Conservation (phyloP, 2,113 vertebrate species). For the Chionomys nivalis region DNA sequence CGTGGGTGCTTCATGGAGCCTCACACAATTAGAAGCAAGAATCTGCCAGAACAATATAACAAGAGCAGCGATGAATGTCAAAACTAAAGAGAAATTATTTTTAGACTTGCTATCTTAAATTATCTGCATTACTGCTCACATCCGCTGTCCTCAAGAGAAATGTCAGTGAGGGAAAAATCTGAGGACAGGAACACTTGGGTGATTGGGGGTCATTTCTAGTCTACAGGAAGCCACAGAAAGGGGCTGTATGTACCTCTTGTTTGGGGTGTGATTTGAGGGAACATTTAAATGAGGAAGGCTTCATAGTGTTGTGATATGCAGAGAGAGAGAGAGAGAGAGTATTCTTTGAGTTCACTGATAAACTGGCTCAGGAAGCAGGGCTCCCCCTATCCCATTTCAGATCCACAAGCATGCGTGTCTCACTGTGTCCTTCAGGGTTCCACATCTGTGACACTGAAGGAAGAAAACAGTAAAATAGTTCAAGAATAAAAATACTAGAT, state of each 20-base stretch:
- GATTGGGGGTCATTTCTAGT: not conserved
- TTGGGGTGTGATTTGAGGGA: not conserved
- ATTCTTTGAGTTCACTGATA: not conserved
- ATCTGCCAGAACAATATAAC: conserved; percentile 2
- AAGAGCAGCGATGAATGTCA: conserved; percentile 30
- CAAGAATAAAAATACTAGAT: not conserved
- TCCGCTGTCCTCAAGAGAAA: conserved; percentile 46
- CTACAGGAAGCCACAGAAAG: not conserved
- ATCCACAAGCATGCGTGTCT: not conserved
- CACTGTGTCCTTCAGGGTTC: not conserved
- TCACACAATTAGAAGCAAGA: not conserved
- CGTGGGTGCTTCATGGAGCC: not conserved
- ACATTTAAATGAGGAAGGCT: not conserved
- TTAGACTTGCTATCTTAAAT: conserved; percentile 52
- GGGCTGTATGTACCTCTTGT: not conserved
- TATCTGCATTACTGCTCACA: conserved; percentile 10
- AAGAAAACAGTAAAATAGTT: not conserved
- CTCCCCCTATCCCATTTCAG: not conserved
- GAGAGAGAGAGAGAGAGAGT: too few relatives aligned
- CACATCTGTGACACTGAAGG: not conserved
- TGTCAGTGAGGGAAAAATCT: conserved; percentile 11
- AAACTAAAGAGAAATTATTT: conserved; percentile 59
- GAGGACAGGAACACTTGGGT: not conserved
- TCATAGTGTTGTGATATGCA: too few relatives aligned
- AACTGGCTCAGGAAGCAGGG: not conserved